A percentile compares a stretch with the other conserved stretches of the same genome.
Evolutionary conservation across 2,888 invertebrate genomes (phyloP).

Genomic region (Paralinhomoeus sp.): DNA sequence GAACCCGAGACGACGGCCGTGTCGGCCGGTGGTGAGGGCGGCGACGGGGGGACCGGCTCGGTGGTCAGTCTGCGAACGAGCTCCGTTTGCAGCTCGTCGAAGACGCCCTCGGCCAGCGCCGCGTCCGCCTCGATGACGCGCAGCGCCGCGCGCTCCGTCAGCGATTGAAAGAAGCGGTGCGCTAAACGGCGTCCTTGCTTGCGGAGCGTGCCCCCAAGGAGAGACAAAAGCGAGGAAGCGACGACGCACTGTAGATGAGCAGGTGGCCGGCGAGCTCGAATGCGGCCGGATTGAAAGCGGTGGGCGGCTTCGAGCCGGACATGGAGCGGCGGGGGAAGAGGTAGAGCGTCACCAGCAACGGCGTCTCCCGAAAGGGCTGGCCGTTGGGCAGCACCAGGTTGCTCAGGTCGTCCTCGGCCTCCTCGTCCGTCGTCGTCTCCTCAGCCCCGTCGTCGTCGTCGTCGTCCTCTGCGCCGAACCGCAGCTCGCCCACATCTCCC

Average conservation of each 20-base stretch:
- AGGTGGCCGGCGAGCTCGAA: conserved; percentile 22
- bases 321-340: conserved; percentile 15
- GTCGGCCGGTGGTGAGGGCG: too few relatives aligned
- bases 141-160: conserved; percentile 16
- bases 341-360: conserved; percentile 15
- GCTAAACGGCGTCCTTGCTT: conserved; percentile 8
- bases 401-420: too few relatives aligned
- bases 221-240: background rate
- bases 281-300: conserved; percentile 21
- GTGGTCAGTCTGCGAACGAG: background rate
- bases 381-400: too few relatives aligned
- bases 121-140: conserved; percentile 21
- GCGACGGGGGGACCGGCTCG: too few relatives aligned
- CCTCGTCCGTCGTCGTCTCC: too few relatives aligned
- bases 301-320: conserved; percentile 17
- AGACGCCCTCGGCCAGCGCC: conserved; percentile 10
- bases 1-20: too few relatives aligned
- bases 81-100: conserved; percentile 2
- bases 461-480: background rate
- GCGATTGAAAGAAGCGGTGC: conserved; percentile 18
- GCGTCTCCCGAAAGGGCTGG: background rate
- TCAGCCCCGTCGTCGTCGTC: background rate
- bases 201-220: background rate
- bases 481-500: background rate
- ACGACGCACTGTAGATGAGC: conserved; percentile 16